These are phyloP conservation scores for Sycophaga agraensis DNA, from an alignment of 1,140 invertebrate genomes.

Conservation along the genomic window DNA sequence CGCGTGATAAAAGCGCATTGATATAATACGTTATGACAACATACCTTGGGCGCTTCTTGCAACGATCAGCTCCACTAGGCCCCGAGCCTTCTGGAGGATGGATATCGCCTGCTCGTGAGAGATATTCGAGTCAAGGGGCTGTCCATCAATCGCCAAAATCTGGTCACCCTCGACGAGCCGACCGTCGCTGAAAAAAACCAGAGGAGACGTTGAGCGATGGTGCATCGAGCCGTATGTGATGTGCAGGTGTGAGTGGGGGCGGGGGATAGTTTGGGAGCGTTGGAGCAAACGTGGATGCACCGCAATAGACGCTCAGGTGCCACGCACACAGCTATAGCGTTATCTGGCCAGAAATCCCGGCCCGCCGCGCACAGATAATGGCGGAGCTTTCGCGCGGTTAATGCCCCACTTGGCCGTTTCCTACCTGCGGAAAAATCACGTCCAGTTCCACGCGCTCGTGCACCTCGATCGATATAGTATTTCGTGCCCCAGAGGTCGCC, in stretches of 20 bases:
- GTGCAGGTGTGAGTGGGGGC: too few relatives aligned
- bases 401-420: slow-evolving; percentile 28
- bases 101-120: slow-evolving; percentile 85
- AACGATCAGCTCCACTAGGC: slow-evolving; percentile 74
- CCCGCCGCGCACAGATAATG: slow-evolving; percentile 12
- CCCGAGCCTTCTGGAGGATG: slow-evolving; percentile 77
- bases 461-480: too few relatives aligned
- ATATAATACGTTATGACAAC: too few relatives aligned
- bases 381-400: slow-evolving; percentile 22
- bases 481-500: too few relatives aligned
- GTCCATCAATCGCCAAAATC: slow-evolving; percentile 86
- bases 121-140: slow-evolving; percentile 79
- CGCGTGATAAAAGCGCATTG: too few relatives aligned
- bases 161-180: slow-evolving; percentile 81
- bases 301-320: too few relatives aligned
- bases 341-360: slow-evolving; percentile 2
- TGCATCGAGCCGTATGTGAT: too few relatives aligned
- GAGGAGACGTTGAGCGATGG: not conserved
- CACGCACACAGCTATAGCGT: too few relatives aligned
- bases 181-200: slow-evolving; percentile 67
- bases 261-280: too few relatives aligned
- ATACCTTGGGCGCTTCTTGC: slow-evolving; percentile 63
- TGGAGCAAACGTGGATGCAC: too few relatives aligned
- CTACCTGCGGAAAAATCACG: slow-evolving; percentile 20
- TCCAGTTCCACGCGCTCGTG: slow-evolving; percentile 17